phyloP scores from a whole-genome alignment of 2,888 invertebrate genomes.

The Hofmannophila pseudospretella region DNA sequence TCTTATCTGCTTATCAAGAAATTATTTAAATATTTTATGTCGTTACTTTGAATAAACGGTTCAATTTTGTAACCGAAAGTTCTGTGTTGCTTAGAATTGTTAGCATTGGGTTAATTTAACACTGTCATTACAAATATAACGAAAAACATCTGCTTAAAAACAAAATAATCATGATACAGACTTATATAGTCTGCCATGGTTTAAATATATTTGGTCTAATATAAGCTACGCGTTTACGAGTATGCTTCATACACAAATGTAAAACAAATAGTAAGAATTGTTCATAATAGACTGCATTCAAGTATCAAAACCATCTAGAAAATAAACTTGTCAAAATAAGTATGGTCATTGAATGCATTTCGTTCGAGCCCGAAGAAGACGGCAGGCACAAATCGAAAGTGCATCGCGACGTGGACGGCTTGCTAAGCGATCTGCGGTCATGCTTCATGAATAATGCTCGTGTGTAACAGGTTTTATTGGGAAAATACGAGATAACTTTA shows the following conservation, averaged over 20 bases:
- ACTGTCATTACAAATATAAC: too few relatives aligned
- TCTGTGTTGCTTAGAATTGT: neutral
- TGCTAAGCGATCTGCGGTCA: neutral
- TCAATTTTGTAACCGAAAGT: conserved; percentile 3
- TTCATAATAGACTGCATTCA: too few relatives aligned
- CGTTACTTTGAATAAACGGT: conserved; percentile 2
- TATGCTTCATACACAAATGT: too few relatives aligned
- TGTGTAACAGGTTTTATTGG: neutral
- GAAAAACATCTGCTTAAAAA: too few relatives aligned
- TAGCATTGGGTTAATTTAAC: too few relatives aligned
- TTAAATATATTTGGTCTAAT: too few relatives aligned
- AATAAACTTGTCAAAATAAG: neutral
- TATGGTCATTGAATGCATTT: neutral
- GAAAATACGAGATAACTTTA: neutral
- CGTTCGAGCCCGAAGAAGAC: neutral
- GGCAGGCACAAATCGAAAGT: neutral
- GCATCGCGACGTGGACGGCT: neutral
- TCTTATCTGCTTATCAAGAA: conserved; percentile 11
- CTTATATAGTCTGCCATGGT: neutral
- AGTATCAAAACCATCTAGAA: too few relatives aligned
- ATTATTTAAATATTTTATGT: conserved; percentile 8
- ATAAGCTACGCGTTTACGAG: too few relatives aligned
- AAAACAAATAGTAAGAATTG: too few relatives aligned
- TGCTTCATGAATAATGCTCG: neutral
- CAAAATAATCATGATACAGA: neutral